Evolutionary conservation across 2,888 invertebrate genomes (phyloP).

Genomic region (Cryptocephalus primarius): DNA sequence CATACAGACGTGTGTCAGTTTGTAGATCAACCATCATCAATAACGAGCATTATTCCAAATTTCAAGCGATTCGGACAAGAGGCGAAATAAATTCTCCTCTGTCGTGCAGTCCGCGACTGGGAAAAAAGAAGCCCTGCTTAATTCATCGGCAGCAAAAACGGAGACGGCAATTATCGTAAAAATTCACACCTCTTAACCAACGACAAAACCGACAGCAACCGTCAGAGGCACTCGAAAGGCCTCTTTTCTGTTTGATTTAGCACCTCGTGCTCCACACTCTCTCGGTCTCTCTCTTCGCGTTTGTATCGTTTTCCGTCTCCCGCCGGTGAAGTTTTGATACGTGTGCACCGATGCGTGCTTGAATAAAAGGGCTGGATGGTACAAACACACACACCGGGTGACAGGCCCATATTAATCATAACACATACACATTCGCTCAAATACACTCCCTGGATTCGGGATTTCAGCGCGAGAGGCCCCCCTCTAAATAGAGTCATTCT

Average conservation of each 20-base stretch:
- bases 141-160: too few species aligned
- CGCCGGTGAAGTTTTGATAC: constrained; percentile 37
- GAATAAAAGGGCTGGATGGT: constrained; percentile 33
- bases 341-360: constrained; percentile 35
- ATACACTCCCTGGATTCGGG: background rate
- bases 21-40: too few species aligned
- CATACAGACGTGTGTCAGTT: too few species aligned
- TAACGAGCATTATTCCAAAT: too few species aligned
- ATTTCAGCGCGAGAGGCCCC: background rate
- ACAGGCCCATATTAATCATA: background rate
- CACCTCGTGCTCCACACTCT: constrained; percentile 12
- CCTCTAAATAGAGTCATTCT: background rate
- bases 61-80: too few species aligned
- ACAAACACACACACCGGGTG: constrained; percentile 25
- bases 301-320: constrained; percentile 17
- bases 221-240: constrained; percentile 9
- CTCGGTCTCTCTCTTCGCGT: background rate
- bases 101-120: too few species aligned
- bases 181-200: constrained; percentile 14
- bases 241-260: constrained; percentile 13
- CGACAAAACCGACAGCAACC: constrained; percentile 11
- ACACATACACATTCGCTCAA: background rate
- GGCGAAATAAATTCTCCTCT: too few species aligned
- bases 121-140: too few species aligned
- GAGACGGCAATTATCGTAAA: background rate